Percentiles rank a stretch among this genome's conserved stretches.
Evolutionary conservation across 2,113 vertebrate species (phyloP).

Genomic region (Trematocara stigmaticum): DNA sequence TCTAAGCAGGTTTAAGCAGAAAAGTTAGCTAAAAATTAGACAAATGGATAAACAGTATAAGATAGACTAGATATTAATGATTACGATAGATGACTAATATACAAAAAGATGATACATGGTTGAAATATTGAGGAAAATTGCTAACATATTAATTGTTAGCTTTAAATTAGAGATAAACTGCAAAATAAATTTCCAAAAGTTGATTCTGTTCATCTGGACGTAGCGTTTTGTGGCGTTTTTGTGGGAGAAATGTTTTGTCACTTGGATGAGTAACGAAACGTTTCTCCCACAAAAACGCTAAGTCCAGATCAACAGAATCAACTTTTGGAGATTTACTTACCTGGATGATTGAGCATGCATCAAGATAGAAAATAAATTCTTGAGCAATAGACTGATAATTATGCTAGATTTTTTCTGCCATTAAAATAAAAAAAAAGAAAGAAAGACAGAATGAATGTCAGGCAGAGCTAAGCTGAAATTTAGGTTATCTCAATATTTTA

Average conservation of each 20-base stretch:
- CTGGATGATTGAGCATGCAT: neutral
- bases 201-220: neutral
- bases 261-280: neutral
- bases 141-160: neutral
- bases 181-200: neutral
- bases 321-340: neutral
- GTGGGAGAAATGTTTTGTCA: neutral
- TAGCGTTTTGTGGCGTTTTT: neutral
- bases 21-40: neutral
- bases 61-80: neutral
- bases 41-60: neutral
- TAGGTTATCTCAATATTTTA: neutral
- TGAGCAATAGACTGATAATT: neutral
- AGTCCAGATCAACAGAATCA: neutral
- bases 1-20: neutral
- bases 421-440: neutral
- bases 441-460: neutral
- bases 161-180: neutral
- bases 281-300: neutral
- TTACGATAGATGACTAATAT: neutral
- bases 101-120: neutral
- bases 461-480: neutral
- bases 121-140: neutral
- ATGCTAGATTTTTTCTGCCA: neutral
- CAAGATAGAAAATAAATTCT: neutral